A percentile compares a stretch with the other conserved stretches of the same genome.
Conservation (phyloP, 35 echinoderm and acorn worm genomes). For the Acanthaster planci region DNA sequence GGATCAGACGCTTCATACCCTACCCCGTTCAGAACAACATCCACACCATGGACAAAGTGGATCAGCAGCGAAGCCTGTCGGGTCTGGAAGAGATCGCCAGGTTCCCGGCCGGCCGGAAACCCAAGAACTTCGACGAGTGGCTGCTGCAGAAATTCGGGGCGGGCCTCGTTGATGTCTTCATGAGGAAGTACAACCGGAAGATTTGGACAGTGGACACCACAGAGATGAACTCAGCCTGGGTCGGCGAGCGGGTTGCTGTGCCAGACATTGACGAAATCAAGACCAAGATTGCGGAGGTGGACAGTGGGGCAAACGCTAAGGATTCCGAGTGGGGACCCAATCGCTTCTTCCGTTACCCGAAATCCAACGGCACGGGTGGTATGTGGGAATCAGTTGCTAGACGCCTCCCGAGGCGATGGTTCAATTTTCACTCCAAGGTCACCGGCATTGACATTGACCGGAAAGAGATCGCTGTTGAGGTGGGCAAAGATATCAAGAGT, state of each 20-base stretch:
- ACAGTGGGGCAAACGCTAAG: neutral
- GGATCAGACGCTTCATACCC: constrained; percentile 22
- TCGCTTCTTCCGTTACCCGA: constrained; percentile 41
- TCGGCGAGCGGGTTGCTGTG: constrained; percentile 36
- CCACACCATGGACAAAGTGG: constrained; percentile 27
- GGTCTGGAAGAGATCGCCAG: constrained; percentile 33
- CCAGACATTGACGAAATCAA: constrained; percentile 42
- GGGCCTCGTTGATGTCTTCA: constrained; percentile 38
- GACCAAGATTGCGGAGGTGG: neutral
- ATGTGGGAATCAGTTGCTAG: constrained; percentile 47
- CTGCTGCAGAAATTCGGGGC: constrained; percentile 28
- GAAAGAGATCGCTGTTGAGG: neutral
- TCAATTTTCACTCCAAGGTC: constrained; percentile 39
- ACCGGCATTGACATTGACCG: neutral
- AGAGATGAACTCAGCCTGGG: constrained; percentile 43
- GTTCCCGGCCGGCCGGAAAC: neutral
- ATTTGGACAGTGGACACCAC: constrained; percentile 39
- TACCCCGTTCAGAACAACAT: constrained; percentile 55
- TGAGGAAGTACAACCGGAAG: constrained; percentile 57
- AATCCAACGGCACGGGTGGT: constrained; percentile 29
- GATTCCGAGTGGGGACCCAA: constrained; percentile 43
- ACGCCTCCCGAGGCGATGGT: constrained; percentile 24
- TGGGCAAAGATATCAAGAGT: neutral
- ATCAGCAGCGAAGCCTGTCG: constrained; percentile 20
- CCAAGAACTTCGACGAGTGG: constrained; percentile 48